phyloP scores from a whole-genome alignment of 2,797 vertebrate genomes.

The Buphagus erythrorhynchus region DNA sequence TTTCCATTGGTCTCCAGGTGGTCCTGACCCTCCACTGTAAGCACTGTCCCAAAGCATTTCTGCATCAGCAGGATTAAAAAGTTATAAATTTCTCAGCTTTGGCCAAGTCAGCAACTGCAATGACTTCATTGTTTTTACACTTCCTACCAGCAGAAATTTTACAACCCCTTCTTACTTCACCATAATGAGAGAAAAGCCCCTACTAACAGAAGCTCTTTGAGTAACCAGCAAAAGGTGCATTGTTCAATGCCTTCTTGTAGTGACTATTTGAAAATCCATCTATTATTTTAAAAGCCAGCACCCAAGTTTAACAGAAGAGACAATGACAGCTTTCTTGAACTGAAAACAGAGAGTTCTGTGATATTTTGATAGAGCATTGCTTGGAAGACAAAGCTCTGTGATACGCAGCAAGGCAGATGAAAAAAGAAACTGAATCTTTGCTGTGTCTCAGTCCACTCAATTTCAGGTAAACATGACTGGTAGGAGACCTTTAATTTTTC shows the following conservation, averaged over 20 bases:
- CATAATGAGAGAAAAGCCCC: not conserved
- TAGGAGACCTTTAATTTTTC: not conserved
- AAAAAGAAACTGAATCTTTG: not conserved
- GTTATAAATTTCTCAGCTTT: not conserved
- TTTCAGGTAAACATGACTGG: not conserved
- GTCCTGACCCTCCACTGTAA: not conserved
- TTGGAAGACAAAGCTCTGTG: not conserved
- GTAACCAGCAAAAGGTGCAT: not conserved
- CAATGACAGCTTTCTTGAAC: not conserved
- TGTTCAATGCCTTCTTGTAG: not conserved
- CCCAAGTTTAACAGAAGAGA: not conserved
- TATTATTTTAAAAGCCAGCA: not conserved
- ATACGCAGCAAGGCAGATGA: fast-evolving
- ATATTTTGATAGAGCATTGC: not conserved
- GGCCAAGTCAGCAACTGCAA: not conserved
- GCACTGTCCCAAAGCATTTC: not conserved
- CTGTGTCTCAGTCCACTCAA: not conserved
- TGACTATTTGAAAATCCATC: not conserved
- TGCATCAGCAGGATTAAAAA: not conserved
- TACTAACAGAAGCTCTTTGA: not conserved
- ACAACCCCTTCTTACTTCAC: not conserved
- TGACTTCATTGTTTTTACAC: not conserved
- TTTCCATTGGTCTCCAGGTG: not conserved
- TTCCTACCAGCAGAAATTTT: not conserved
- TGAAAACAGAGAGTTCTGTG: not conserved